Evolutionary conservation across 2,113 vertebrate genomes (phyloP).

Genomic region (Gnathonemus echidnorhynchus): DNA sequence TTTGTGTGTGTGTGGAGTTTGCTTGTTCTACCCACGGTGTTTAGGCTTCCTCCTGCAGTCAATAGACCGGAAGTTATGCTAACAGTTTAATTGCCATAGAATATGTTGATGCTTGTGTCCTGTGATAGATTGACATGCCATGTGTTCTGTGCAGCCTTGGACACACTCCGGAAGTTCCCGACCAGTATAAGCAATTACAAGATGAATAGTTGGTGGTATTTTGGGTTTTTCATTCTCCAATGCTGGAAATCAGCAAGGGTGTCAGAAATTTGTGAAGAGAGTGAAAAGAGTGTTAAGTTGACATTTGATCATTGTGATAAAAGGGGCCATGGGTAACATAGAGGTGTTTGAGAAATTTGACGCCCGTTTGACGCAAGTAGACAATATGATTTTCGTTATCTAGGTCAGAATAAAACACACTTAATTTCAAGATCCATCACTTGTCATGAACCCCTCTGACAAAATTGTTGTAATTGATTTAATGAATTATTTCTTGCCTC

Average conservation of each 20-base stretch:
- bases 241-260: neutral
- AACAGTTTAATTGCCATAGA: too few relatives aligned
- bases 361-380: neutral
- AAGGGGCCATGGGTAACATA: neutral
- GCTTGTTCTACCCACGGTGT: too few relatives aligned
- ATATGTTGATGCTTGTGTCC: too few relatives aligned
- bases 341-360: neutral
- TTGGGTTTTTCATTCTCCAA: neutral
- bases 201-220: neutral
- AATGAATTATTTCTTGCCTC: conserved; percentile 20
- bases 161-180: too few relatives aligned
- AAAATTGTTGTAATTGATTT: conserved; percentile 22
- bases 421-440: neutral
- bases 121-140: too few relatives aligned
- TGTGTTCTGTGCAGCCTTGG: too few relatives aligned
- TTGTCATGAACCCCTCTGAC: neutral
- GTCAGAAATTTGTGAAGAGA: neutral
- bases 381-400: neutral
- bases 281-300: neutral
- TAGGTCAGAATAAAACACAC: neutral
- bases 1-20: neutral
- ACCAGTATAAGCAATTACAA: too few relatives aligned
- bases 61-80: too few relatives aligned
- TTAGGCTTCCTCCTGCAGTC: too few relatives aligned
- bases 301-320: neutral